phyloP scores from a whole-genome alignment of 2,113 vertebrate genomes.

The Silurus meridionalis region DNA sequence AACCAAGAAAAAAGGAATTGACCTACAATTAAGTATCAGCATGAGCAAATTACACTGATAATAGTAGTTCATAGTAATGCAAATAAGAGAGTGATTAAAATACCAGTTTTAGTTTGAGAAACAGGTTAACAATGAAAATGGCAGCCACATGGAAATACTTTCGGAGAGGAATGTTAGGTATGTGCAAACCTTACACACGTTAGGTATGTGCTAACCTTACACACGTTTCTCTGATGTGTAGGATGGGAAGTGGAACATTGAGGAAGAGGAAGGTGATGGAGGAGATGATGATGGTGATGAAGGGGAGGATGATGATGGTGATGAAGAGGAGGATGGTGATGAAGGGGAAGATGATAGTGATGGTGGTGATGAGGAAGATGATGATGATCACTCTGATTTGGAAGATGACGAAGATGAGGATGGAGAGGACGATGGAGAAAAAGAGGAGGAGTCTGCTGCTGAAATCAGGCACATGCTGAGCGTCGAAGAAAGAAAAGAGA shows the following conservation, averaged over 20 bases:
- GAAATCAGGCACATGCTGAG: conserved; percentile 5
- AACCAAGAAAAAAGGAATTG: neutral
- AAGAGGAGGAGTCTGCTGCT: neutral
- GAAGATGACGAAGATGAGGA: conserved; percentile 64
- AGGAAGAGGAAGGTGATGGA: conserved; percentile 55
- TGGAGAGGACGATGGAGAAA: conserved; percentile 47
- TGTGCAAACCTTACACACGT: neutral
- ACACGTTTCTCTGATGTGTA: neutral
- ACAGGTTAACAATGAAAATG: neutral
- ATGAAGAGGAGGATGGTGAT: conserved; percentile 38
- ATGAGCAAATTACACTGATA: neutral
- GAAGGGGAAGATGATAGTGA: conserved; percentile 53
- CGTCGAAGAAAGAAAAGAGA: conserved; percentile 58
- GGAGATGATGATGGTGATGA: conserved; percentile 27
- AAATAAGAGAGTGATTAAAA: neutral
- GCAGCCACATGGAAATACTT: neutral
- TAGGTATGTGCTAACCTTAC: neutral
- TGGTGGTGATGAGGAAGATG: conserved; percentile 42
- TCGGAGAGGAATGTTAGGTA: neutral
- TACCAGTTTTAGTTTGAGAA: neutral
- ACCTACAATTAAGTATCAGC: neutral
- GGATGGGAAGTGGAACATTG: conserved; percentile 45
- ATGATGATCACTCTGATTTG: conserved; percentile 78
- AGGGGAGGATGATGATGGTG: neutral
- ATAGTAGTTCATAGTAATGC: neutral